Evolutionary conservation across 2,797 vertebrate genomes (phyloP).

Genomic region (Sternarchorhynchus goeldii): DNA sequence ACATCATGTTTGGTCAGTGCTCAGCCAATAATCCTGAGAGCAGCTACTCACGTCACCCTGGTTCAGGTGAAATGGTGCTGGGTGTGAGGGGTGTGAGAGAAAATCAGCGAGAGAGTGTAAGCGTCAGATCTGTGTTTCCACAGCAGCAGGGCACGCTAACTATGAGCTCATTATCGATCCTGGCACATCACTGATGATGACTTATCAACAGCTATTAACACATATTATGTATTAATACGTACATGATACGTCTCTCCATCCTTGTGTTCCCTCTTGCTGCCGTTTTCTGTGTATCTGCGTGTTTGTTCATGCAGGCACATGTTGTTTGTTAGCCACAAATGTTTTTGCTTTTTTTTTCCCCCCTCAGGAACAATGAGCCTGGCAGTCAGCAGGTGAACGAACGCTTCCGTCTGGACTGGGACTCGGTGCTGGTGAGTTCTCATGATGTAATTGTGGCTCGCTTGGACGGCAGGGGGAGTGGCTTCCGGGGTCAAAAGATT

Average conservation of each 20-base stretch:
- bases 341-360: background rate
- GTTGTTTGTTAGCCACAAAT: background rate
- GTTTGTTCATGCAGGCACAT: background rate
- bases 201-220: conserved; percentile 34
- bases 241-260: conserved; percentile 19
- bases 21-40: conserved; percentile 12
- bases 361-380: conserved; percentile 52
- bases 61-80: background rate
- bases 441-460: conserved; percentile 54
- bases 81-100: background rate
- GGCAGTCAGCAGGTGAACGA: conserved; percentile 52
- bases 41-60: background rate
- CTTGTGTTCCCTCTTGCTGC: conserved; percentile 14
- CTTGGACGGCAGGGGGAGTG: conserved; percentile 55
- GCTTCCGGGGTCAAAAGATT: conserved; percentile 52
- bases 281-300: background rate
- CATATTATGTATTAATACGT: too few species aligned
- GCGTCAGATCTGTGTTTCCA: conserved; percentile 5
- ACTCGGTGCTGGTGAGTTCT: conserved; percentile 57
- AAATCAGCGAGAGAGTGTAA: background rate
- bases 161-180: conserved; percentile 26
- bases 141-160: conserved; percentile 5
- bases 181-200: conserved; percentile 39
- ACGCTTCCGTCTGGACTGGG: conserved; percentile 54
- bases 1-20: conserved; percentile 1